Percentiles rank a stretch among this genome's conserved stretches.
phyloP scores from a whole-genome alignment of 2,797 vertebrate species.

The Hydrophis major region DNA sequence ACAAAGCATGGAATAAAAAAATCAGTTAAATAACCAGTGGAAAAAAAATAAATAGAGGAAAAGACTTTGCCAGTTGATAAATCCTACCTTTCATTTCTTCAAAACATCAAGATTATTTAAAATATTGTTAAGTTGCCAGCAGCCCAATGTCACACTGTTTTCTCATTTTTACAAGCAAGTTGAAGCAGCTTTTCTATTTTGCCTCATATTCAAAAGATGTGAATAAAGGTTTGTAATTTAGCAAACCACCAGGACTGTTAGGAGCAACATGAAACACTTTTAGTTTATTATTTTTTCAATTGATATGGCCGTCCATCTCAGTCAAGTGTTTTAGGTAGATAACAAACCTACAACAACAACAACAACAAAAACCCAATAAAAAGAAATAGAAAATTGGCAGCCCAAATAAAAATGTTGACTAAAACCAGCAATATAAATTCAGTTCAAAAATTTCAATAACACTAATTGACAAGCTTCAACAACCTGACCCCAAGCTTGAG shows the following conservation, averaged over 20 bases:
- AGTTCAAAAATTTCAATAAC: background rate
- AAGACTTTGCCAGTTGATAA: constrained; percentile 32
- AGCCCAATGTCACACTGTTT: constrained; percentile 30
- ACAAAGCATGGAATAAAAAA: constrained; percentile 33
- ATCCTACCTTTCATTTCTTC: constrained; percentile 37
- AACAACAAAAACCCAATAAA: too few relatives aligned
- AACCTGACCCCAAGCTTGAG: background rate
- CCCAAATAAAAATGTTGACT: background rate
- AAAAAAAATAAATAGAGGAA: constrained; percentile 31
- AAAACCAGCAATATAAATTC: background rate
- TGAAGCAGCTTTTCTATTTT: constrained; percentile 3
- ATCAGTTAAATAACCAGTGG: constrained; percentile 17
- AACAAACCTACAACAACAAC: background rate
- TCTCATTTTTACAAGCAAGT: constrained; percentile 16
- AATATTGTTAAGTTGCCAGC: constrained; percentile 4
- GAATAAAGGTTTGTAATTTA: constrained; percentile 7
- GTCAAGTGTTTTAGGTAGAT: background rate
- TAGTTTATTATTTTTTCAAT: background rate
- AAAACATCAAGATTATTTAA: constrained; percentile 35
- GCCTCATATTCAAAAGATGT: background rate
- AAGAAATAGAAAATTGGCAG: background rate
- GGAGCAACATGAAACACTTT: constrained; percentile 5
- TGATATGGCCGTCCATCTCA: background rate
- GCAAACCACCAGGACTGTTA: constrained; percentile 14
- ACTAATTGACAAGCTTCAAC: background rate